Conservation (phyloP, 2,797 vertebrate genomes). For the Enteromius argenteus region DNA sequence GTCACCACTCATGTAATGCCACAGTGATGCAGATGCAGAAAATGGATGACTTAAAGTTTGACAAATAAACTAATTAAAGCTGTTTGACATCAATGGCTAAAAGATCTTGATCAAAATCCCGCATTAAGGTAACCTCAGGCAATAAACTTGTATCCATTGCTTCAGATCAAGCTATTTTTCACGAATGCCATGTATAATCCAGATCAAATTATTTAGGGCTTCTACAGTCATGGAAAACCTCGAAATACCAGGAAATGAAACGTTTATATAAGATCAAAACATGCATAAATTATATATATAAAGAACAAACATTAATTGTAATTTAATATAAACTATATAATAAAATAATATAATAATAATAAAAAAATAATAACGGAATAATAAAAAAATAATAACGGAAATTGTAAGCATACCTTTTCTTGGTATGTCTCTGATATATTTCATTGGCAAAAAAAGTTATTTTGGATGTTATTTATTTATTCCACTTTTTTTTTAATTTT, state of each 20-base stretch:
- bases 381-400: too few species aligned
- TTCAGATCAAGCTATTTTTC: not conserved
- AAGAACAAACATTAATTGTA: not conserved
- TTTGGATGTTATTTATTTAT: too few species aligned
- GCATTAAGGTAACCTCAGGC: not conserved
- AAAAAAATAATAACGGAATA: too few species aligned
- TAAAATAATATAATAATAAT: too few species aligned
- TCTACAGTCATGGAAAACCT: not conserved
- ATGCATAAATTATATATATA: not conserved
- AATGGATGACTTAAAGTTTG: not conserved
- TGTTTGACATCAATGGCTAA: conserved; percentile 16
- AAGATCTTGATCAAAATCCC: conserved; percentile 15
- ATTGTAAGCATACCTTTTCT: too few species aligned
- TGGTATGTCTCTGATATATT: too few species aligned
- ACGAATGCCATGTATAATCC: not conserved
- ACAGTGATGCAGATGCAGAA: not conserved
- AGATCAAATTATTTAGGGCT: not conserved
- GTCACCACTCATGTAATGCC: conserved; percentile 6
- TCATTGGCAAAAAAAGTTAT: too few species aligned
- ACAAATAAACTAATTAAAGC: not conserved
- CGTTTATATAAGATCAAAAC: not conserved
- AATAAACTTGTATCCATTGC: not conserved
- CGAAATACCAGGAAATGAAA: not conserved
- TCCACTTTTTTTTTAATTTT: too few species aligned
- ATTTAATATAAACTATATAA: not conserved